Percentiles rank a stretch among this genome's conserved stretches.
Evolutionary conservation across 2,113 vertebrate genomes (phyloP).

Genomic region (Nerophis ophidion): DNA sequence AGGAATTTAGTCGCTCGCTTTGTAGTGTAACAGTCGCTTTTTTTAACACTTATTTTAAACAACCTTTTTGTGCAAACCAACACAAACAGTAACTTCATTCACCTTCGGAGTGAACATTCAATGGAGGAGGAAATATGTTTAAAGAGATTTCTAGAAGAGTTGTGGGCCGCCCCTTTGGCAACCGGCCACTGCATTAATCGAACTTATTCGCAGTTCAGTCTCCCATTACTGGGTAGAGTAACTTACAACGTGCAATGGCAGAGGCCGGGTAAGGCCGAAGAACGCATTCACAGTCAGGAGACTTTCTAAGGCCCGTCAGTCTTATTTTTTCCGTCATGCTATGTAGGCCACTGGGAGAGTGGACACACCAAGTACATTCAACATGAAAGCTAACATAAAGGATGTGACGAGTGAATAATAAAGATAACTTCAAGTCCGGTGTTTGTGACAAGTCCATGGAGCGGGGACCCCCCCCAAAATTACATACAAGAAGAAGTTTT

Average conservation of each 20-base stretch:
- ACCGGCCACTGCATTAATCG: conserved; percentile 17
- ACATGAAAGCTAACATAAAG: conserved; percentile 32
- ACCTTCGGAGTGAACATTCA: conserved; percentile 62
- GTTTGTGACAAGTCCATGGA: conserved; percentile 34
- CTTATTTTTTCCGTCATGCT: conserved; percentile 13
- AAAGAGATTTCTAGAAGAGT: conserved; percentile 14
- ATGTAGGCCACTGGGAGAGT: conserved; percentile 8
- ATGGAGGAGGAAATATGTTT: conserved; percentile 22
- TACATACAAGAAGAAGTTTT: conserved; percentile 4
- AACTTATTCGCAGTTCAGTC: conserved; percentile 38
- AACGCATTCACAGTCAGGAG: conserved; percentile 39
- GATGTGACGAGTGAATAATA: conserved; percentile 44
- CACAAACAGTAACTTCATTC: conserved; percentile 58
- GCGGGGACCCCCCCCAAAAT: conserved; percentile 37
- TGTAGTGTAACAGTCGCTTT: conserved; percentile 35
- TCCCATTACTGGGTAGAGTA: conserved; percentile 36
- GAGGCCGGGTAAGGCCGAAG: conserved; percentile 7
- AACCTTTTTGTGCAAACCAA: conserved; percentile 57
- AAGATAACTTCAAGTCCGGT: conserved; percentile 38
- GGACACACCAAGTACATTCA: conserved; percentile 48
- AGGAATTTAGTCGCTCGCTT: conserved; percentile 4
- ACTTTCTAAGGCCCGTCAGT: conserved; percentile 21
- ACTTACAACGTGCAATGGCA: conserved; percentile 6
- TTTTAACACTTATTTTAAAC: conserved; percentile 36
- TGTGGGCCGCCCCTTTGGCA: conserved; percentile 40